Base-by-base conservation (phyloP, 2,797 vertebrate genomes). In the Urocyon cinereoargenteus region DNA sequence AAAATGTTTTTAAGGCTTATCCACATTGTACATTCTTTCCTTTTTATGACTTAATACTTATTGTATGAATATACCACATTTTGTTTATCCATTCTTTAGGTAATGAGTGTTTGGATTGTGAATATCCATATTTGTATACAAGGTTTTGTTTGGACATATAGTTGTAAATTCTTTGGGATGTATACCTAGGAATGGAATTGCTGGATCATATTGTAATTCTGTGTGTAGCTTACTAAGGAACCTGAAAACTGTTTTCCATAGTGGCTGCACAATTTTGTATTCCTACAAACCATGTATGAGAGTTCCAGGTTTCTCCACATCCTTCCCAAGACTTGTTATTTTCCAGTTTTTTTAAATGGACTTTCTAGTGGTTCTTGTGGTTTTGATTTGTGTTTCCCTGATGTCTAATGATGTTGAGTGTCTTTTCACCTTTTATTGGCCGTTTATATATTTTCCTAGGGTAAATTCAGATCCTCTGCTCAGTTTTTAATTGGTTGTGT, bases 71-170 rank as follows among this genome's bases (percentile, higher is more conserved):
- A 64, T 83, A 70, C 45, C 6, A 36, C 22, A 84, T 68, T 90
- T 84, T 85, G 2, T 87, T 94, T 83, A 64, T 86, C 13, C 15
- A n/a, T 84, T 15, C 18, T 26, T 75, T 28, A 91, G 49, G 11
- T 57, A 40, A 49, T 91, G 36, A 68, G 40, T 21, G 72, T 91
- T 57, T 72, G 36, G 6, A 6, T 90, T 53, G 22, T 97, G 10
- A 66, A 53, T 85, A 73, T 22, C 18, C 36, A 14, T 36, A 61
- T 53, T 84, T 91, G 14, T 84, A 3, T 70, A 77, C 2, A 64
- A 34, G 31, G 40, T 93, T 96, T 96, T 84, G n/a, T 75, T 92
- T 83, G n/a, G n/a, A 28, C 13, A 59, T 3, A 45, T 73, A 34
- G 34, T 40, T 91, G 51, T 75, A 31, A 68, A 0, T 96, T 66